Base-by-base conservation (phyloP, 2,888 invertebrate species). In the Eumerus sabulonum region DNA sequence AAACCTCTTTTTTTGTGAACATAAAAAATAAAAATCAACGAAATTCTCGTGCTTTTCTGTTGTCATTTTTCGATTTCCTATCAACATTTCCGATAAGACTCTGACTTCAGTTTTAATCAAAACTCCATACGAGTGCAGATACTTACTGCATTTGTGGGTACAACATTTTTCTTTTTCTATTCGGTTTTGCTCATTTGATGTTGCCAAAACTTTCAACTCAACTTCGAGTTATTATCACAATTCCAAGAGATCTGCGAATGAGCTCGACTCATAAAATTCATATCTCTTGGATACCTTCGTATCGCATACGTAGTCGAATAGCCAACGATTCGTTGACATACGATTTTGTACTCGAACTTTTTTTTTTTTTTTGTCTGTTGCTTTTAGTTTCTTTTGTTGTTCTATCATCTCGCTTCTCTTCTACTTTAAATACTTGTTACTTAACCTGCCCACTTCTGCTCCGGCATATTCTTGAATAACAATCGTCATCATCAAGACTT, bases 291-390 rank as follows among this genome's bases (percentile, higher is more conserved):
- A 71, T 63, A 71, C 71, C 27, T 27, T 27, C 54, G 56, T 48
- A 62, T 56, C 44, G 60, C 60, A 60, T 53, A 60, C 60, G 54
- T 56, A 71, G 56, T 63, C 71, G 56, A 71, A 63, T 71, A 71
- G 71, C 71, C 27, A 71, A 71, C 62, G 70, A 71, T 56, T 63
- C 71, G 56, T 63, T 71, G 71, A 71, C 71, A 71, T 63, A 63
- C 40, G 60, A 7, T 27, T 27, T 27, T 27, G 27, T 27, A 27
- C 27, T 27, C 27, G 27, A 60, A 18, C 12, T 17, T 47, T 27
- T 57, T 16, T 57, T 1, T 18, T 14, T 16, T 51, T 12, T 45
- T n/a, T n/a, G n/a, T n/a, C n/a, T 64, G 18, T 18, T 48, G 36
- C 19, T 36, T 47, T 47, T 16, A 12, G 9, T 44, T 51, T 42